phyloP scores from a whole-genome alignment of 2,113 vertebrate genomes.

The Perca flavescens region DNA sequence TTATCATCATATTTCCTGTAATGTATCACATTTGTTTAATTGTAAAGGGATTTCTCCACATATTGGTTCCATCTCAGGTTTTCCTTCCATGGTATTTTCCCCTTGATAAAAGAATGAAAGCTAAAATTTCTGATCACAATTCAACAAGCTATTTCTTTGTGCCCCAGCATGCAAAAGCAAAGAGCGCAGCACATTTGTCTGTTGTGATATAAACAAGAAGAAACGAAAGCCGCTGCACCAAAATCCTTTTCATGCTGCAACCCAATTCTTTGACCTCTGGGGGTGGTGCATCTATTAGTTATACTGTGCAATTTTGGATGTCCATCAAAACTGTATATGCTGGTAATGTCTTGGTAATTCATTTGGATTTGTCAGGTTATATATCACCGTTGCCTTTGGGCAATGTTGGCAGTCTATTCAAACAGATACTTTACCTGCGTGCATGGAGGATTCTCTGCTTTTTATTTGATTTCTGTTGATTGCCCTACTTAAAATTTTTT shows the following conservation, averaged over 20 bases:
- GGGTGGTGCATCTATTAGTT: slow-evolving; percentile 11
- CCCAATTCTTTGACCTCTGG: slow-evolving; percentile 37
- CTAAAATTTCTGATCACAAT: slow-evolving; percentile 4
- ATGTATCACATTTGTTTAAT: slow-evolving; percentile 38
- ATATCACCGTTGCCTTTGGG: slow-evolving; percentile 44
- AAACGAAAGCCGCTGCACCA: neutral
- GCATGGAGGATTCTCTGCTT: neutral
- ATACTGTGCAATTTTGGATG: slow-evolving; percentile 1
- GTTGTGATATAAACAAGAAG: slow-evolving; percentile 43
- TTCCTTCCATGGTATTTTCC: slow-evolving; percentile 10
- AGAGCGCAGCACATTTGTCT: slow-evolving; percentile 2
- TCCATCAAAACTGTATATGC: slow-evolving; percentile 25
- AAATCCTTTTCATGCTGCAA: slow-evolving; percentile 53
- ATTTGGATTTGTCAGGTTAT: slow-evolving; percentile 39
- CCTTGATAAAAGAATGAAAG: neutral
- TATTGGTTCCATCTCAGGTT: slow-evolving; percentile 7
- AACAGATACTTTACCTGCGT: slow-evolving; percentile 22
- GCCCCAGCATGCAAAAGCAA: slow-evolving; percentile 36
- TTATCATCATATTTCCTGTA: slow-evolving; percentile 17
- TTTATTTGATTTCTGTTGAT: slow-evolving; percentile 6
- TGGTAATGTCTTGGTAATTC: slow-evolving; percentile 22
- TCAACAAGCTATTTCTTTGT: slow-evolving; percentile 4
- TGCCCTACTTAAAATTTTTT: neutral
- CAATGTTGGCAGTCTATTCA: slow-evolving; percentile 48
- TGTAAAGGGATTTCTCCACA: neutral